Evolutionary conservation across 2,113 vertebrate genomes (phyloP).

Genomic region (Cyphomyrus discorhynchus): DNA sequence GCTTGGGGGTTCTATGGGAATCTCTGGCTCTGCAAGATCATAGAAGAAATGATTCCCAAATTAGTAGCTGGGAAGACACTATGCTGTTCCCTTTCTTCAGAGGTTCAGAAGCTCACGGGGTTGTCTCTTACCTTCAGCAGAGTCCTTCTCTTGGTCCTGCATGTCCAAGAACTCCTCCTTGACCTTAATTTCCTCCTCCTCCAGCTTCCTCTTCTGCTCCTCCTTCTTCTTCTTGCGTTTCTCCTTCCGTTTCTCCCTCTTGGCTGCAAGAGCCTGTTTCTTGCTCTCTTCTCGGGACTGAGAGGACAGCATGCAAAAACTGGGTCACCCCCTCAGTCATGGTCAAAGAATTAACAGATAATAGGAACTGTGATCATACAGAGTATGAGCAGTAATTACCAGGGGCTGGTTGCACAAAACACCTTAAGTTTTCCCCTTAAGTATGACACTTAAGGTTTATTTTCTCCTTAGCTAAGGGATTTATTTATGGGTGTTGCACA

Average conservation of each 20-base stretch:
- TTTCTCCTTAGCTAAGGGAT: too few species aligned
- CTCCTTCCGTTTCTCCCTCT: slow-evolving; percentile 96
- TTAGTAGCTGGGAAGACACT: not conserved
- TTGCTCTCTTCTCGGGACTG: slow-evolving; percentile 95
- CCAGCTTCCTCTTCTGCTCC: slow-evolving; percentile 73
- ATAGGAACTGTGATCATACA: too few species aligned
- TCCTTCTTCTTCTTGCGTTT: slow-evolving; percentile 93
- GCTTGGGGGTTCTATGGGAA: slow-evolving; percentile 95
- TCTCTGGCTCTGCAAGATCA: slow-evolving; percentile 71
- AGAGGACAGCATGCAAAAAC: not conserved
- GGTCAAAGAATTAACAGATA: not conserved
- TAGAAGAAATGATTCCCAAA: slow-evolving; percentile 15
- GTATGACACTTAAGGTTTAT: too few species aligned
- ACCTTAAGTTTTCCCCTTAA: too few species aligned
- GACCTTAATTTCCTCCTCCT: slow-evolving; percentile 88
- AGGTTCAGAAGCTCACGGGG: not conserved
- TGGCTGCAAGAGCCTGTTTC: slow-evolving; percentile 93
- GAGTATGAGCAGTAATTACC: too few species aligned
- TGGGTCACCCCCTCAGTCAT: not conserved
- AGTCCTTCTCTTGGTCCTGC: slow-evolving; percentile 85
- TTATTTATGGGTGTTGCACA: too few species aligned
- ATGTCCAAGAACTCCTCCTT: slow-evolving; percentile 80
- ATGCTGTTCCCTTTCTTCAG: not conserved
- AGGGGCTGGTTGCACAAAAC: too few species aligned
- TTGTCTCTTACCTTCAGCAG: slow-evolving; percentile 72